Evolutionary conservation across 2,113 vertebrate species (phyloP).

Genomic region (Cebidichthys violaceus): DNA sequence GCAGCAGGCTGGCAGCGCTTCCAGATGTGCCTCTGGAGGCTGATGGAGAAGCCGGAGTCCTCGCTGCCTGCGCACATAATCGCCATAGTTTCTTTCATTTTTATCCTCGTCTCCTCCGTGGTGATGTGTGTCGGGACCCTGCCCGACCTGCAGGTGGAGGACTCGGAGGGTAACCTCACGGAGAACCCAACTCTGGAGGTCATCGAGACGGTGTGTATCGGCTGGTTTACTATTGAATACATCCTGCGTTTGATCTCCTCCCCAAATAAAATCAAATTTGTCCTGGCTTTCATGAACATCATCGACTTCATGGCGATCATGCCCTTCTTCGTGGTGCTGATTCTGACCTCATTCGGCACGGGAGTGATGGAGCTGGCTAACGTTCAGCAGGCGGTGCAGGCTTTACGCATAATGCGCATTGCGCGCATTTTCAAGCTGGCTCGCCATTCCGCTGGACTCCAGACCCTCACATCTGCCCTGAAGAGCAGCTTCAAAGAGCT

Average conservation of each 20-base stretch:
- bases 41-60: constrained; percentile 97
- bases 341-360: constrained; percentile 91
- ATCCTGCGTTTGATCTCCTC: constrained; percentile 91
- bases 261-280: constrained; percentile 91
- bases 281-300: constrained; percentile 95
- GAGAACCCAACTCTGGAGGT: constrained; percentile 94
- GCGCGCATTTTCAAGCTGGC: constrained; percentile 97
- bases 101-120: constrained; percentile 92
- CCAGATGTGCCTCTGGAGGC: constrained; percentile 92
- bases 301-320: constrained; percentile 96
- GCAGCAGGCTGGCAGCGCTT: constrained; percentile 88
- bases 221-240: constrained; percentile 97
- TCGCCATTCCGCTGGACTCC: constrained; percentile 94
- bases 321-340: constrained; percentile 94
- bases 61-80: constrained; percentile 90
- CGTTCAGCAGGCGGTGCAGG: constrained; percentile 97
- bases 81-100: constrained; percentile 94
- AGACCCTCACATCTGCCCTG: constrained; percentile 96
- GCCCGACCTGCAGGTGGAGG: constrained; percentile 92
- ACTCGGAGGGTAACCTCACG: constrained; percentile 87
- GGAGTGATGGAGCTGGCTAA: constrained; percentile 93
- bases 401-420: constrained; percentile 95
- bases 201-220: constrained; percentile 95
- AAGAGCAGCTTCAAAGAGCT: constrained; percentile 97
- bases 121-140: constrained; percentile 97